A percentile compares a stretch with the other conserved stretches of the same genome.
Conservation (phyloP, 2,888 invertebrate species). For the Drosophila mercatorum region DNA sequence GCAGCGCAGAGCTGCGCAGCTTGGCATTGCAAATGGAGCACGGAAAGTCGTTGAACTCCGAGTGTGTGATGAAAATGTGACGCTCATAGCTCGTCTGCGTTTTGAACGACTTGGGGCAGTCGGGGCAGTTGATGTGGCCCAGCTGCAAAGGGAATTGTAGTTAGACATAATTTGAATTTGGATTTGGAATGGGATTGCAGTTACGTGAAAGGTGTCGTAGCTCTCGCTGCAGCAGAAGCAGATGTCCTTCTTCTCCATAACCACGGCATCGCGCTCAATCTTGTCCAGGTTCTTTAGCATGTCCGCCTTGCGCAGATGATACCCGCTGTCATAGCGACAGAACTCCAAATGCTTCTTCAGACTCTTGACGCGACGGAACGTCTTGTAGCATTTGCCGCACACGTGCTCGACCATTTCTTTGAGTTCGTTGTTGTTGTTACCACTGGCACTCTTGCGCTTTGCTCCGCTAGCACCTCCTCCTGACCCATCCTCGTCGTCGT, state of each 20-base stretch:
- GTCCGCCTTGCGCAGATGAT: conserved; percentile 78
- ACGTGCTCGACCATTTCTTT: conserved; percentile 84
- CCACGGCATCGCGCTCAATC: conserved; percentile 82
- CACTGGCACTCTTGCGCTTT: conserved; percentile 24
- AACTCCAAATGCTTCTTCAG: conserved; percentile 82
- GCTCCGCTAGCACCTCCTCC: conserved; percentile 5
- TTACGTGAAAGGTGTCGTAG: conserved; percentile 84
- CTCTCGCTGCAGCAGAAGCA: conserved; percentile 84
- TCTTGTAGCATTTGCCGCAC: conserved; percentile 84
- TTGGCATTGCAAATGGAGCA: conserved; percentile 89
- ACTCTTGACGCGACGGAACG: conserved; percentile 82
- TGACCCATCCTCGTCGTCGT: conserved; percentile 47
- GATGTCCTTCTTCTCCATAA: conserved; percentile 82
- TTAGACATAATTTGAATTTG: background rate
- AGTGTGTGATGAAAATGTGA: conserved; percentile 90
- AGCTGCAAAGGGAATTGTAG: conserved; percentile 63
- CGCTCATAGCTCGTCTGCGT: conserved; percentile 88
- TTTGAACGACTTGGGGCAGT: conserved; percentile 91
- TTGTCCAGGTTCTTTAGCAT: conserved; percentile 82
- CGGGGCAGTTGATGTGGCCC: conserved; percentile 85
- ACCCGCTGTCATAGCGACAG: conserved; percentile 82
- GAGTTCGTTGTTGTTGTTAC: conserved; percentile 52
- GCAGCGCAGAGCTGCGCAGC: conserved; percentile 87
- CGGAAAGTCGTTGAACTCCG: conserved; percentile 87
- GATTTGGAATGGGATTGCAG: conserved; percentile 10